Conservation (phyloP, 2,888 invertebrate genomes). For the Aphodius sticticus region DNA sequence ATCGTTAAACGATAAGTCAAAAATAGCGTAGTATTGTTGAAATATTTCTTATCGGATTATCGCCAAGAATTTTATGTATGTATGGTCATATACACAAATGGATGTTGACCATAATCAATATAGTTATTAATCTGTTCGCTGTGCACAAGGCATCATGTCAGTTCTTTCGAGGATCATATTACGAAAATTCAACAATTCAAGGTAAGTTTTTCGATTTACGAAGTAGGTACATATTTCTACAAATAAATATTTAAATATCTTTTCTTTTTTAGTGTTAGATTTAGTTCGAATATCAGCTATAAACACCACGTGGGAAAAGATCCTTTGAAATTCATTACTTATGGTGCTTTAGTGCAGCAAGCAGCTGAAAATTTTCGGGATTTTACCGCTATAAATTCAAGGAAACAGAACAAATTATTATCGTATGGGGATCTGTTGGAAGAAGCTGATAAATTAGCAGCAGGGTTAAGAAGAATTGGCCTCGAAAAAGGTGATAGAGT, state of each 20-base stretch:
- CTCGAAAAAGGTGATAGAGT: constrained; percentile 76
- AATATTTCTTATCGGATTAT: neutral
- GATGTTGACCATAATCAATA: neutral
- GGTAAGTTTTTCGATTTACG: too few species aligned
- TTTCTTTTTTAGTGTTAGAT: neutral
- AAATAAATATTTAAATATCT: too few species aligned
- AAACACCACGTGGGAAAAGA: constrained; percentile 61
- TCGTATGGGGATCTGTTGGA: constrained; percentile 64
- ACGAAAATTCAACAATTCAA: neutral
- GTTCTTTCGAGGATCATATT: neutral
- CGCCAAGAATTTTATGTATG: neutral
- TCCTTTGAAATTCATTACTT: constrained; percentile 64
- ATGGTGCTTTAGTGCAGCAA: constrained; percentile 67
- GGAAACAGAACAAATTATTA: constrained; percentile 60
- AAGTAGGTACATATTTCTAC: too few species aligned
- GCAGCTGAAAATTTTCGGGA: constrained; percentile 65
- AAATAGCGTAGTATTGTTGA: neutral
- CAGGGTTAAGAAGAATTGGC: constrained; percentile 74
- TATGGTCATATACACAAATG: neutral
- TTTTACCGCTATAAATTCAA: constrained; percentile 66
- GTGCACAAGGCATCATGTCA: neutral
- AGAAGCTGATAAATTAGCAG: constrained; percentile 73
- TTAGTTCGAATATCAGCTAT: constrained; percentile 60
- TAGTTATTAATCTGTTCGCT: neutral
- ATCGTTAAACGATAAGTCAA: neutral